These are phyloP conservation scores for Apostichopus parvimensis DNA, from an alignment of 35 echinoderm and acorn worm genomes.

Conservation along the genomic window DNA sequence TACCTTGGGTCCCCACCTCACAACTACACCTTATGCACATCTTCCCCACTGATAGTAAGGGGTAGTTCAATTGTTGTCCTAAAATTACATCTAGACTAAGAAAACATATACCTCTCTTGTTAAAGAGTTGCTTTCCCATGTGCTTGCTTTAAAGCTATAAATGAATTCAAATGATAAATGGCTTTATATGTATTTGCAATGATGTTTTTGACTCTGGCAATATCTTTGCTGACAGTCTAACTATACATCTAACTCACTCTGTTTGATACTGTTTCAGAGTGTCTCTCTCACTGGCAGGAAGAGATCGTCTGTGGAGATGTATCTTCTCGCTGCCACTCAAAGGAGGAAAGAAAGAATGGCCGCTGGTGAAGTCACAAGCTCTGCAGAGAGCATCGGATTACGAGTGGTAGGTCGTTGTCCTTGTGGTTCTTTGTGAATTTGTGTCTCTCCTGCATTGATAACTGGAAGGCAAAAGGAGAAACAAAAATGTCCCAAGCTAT, in stretches of 20 bases:
- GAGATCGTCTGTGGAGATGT: slow-evolving; percentile 5
- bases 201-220: background rate
- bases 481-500: too few species aligned
- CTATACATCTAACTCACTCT: background rate
- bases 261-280: background rate
- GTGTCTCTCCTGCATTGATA: too few species aligned
- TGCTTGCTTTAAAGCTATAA: too few species aligned
- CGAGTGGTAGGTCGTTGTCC: background rate
- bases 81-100: too few species aligned
- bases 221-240: background rate
- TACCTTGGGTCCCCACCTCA: too few species aligned
- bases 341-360: slow-evolving; percentile 14
- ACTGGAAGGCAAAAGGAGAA: too few species aligned
- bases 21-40: too few species aligned
- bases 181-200: background rate
- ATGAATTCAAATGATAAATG: background rate
- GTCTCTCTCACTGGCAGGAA: background rate
- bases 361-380: background rate
- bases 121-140: too few species aligned
- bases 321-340: background rate
- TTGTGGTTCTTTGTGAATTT: too few species aligned
- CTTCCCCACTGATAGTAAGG: too few species aligned
- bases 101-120: too few species aligned
- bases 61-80: too few species aligned
- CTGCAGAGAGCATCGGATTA: background rate